Conservation (phyloP, 2,113 vertebrate species). For the Chaetodon auriga region DNA sequence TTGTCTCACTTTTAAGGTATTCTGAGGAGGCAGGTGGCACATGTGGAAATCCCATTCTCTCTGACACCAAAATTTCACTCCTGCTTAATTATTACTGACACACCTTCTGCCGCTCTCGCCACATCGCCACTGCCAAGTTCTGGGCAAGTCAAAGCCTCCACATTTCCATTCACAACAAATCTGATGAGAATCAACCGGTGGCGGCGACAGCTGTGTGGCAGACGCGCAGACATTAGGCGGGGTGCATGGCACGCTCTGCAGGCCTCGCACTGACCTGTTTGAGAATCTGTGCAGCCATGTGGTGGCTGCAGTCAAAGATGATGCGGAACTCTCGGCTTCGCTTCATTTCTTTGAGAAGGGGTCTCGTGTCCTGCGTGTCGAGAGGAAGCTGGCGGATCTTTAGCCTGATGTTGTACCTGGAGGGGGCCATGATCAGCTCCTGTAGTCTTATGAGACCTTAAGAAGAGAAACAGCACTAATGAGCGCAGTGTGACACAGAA, state of each 20-base stretch:
- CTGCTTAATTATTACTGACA: constrained; percentile 10
- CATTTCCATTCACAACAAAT: constrained; percentile 14
- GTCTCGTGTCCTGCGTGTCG: constrained; percentile 90
- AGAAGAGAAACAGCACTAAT: constrained; percentile 47
- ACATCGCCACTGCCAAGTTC: not conserved
- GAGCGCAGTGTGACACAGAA: not conserved
- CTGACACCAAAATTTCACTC: not conserved
- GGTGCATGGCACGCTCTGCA: not conserved
- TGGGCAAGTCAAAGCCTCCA: constrained; percentile 22
- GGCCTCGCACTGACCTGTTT: constrained; percentile 88
- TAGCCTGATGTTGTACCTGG: constrained; percentile 96
- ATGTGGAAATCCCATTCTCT: not conserved
- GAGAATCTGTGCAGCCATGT: constrained; percentile 97
- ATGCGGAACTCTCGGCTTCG: constrained; percentile 96
- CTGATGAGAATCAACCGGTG: constrained; percentile 16
- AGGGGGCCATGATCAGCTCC: constrained; percentile 98
- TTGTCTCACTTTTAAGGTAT: not conserved
- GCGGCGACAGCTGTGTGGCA: not conserved
- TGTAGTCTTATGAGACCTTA: constrained; percentile 96
- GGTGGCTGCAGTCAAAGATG: constrained; percentile 97
- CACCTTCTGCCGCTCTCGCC: constrained; percentile 7
- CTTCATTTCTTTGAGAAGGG: constrained; percentile 99
- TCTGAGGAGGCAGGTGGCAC: not conserved
- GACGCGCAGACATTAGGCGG: not conserved
- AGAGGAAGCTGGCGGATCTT: constrained; percentile 98